Base-by-base conservation (phyloP, 2,888 invertebrate species). In the Dasysyrphus tricinctus region DNA sequence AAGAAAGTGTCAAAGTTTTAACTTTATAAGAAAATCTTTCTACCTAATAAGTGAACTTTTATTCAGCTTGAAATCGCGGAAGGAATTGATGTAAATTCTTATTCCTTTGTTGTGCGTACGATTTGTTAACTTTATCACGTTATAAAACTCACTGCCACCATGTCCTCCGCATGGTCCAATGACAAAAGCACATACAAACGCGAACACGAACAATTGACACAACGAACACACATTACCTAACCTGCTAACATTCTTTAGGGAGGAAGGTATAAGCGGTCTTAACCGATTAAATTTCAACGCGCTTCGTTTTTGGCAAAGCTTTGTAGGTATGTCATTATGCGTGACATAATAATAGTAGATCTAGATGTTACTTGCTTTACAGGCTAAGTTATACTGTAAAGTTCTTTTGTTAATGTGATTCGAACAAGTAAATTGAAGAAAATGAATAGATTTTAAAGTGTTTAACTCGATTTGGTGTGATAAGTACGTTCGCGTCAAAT, bases 1-100 rank as follows among this genome's bases (percentile, higher is more conserved):
- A n/a, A n/a, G n/a, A n/a, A 54, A 77, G 76, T 80, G 80, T 61
- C 80, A 76, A 73, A 80, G 73, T 85, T 80, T 72, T 73, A 63
- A 73, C 65, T 77, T 75, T 49, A 34, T 29, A 57, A 7, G 24
- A 67, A 51, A 57, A 57, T 57, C 57, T 73, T 67, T 16, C 29
- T 29, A 44, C 6, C 6, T 0, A 29, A 24, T 61, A 61, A 42
- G 61, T 9, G 61, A 42, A 24, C 24, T 7, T 39, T 24, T 67
- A 67, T 49, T 67, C 19, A 37, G 14, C 29, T 56, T 54, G n/a
- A 16, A 16, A 44, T 54, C 54, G 42, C 34, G 14, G 34, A 19
- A 72, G 67, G n/a, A 78, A 34, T 69, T 59, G 59, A 75, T 74
- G 74, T 57, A 42, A 69, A 82, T 78, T 73, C 57, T 51, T 67